phyloP scores from a whole-genome alignment of 2,113 vertebrate genomes.

The Axis porcinus region DNA sequence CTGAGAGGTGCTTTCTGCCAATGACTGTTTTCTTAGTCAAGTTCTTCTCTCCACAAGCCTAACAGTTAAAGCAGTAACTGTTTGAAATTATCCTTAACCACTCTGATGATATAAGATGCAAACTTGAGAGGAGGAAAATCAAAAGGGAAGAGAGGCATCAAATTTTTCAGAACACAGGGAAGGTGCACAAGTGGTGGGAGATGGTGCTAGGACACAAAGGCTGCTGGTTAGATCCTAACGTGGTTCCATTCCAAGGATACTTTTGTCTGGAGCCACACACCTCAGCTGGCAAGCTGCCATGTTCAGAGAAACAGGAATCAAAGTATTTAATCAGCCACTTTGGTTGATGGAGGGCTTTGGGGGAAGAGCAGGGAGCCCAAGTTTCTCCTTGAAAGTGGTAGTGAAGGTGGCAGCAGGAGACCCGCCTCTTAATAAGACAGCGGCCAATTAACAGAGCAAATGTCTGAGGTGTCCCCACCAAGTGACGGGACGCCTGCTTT shows the following conservation, averaged over 20 bases:
- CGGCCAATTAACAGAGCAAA: slow-evolving; percentile 36
- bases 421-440: background rate
- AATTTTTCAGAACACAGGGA: background rate
- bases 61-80: background rate
- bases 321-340: background rate
- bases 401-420: background rate
- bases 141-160: background rate
- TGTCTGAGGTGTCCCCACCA: background rate
- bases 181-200: no score
- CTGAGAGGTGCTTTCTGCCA: background rate
- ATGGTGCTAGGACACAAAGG: background rate
- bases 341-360: background rate
- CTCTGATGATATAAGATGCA: background rate
- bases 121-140: background rate
- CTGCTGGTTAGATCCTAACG: background rate
- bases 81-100: background rate
- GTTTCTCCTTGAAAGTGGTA: background rate
- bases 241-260: background rate
- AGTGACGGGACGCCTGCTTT: background rate
- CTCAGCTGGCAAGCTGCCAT: fast-evolving
- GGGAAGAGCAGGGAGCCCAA: fast-evolving
- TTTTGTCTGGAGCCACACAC: background rate
- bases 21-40: background rate
- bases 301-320: slow-evolving; percentile 14
- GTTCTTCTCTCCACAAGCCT: background rate